Evolutionary conservation across 1,140 invertebrate genomes (phyloP), one percentile per base, ranked within the genome.

Genomic region (Lepidotrigona ventralis): DNA sequence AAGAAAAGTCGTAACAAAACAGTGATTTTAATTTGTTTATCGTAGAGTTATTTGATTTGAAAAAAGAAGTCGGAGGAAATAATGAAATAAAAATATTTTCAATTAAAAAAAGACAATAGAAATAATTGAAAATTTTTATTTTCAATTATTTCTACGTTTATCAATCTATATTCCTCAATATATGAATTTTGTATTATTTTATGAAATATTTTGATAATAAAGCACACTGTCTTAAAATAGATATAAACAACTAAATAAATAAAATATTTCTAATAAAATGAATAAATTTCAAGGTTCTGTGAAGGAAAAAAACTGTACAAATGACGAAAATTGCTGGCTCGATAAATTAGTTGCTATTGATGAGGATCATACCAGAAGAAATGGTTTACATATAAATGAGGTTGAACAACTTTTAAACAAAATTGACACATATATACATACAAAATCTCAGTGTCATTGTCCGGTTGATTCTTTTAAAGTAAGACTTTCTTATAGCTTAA

Each of bases 301-400:
- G 0, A 11, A n/a, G 2, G 21, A 56, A 29, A 21, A 26, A 56
- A 14, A 15, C 1, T 5, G 5, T 19, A 54, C 12, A 5, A 14
- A 23, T 2, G 33, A 12, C 9, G 76, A 78, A 14, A 23, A 68
- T 23, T 26, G 21, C 15, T 78, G 76, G 76, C n/a, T 56, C 21
- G 23, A 54, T 54, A 78, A 69, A 69, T n/a, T 78, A n/a, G 51
- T 29, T 56, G 17, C 8, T 11, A 39, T 78, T 1, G 76, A 78
- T 19, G 23, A 39, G 8, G 76, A 78, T 39, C 76, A 78, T 19
- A 54, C 64, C 3, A 39, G 4, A 54, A 39, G 33, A 23, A 19
- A 54, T 33, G 76, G 76, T 56, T 78, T 78, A 54, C 29, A 39
- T 39, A 39, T 23, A 39, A 54, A 17, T 11, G 63, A 68, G 11